These are phyloP conservation scores for Contarinia nasturtii DNA, from an alignment of 1,140 invertebrate genomes.

Conservation along the genomic window DNA sequence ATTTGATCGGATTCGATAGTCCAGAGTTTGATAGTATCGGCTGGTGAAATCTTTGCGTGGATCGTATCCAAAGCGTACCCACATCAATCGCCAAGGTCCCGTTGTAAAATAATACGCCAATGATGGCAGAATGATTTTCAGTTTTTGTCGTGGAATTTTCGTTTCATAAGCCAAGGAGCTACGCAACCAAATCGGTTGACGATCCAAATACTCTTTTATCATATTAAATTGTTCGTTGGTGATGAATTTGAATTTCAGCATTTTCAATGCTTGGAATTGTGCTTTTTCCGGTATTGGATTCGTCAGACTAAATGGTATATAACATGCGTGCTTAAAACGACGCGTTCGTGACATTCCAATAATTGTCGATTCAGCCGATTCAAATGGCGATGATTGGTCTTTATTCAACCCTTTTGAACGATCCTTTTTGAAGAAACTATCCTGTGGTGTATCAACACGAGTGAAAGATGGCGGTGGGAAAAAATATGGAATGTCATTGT, in stretches of 20 bases:
- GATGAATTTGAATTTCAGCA: constrained; percentile 22
- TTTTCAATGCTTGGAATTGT: constrained; percentile 19
- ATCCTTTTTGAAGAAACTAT: constrained; percentile 29
- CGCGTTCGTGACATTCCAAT: constrained; percentile 24
- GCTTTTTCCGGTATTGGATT: constrained; percentile 16
- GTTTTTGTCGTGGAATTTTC: constrained; percentile 34
- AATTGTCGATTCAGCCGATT: constrained; percentile 18
- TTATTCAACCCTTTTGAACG: constrained; percentile 24
- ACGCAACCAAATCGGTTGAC: constrained; percentile 71
- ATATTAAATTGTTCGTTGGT: constrained; percentile 17
- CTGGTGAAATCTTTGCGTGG: constrained; percentile 57
- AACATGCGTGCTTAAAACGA: not conserved
- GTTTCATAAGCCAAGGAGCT: constrained; percentile 46
- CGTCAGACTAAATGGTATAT: constrained; percentile 14
- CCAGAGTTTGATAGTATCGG: constrained; percentile 65
- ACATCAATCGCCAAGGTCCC: constrained; percentile 76
- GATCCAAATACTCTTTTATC: constrained; percentile 38
- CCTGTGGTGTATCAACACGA: constrained; percentile 46
- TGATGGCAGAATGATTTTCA: constrained; percentile 64
- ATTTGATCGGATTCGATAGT: constrained; percentile 50
- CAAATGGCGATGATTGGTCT: no score
- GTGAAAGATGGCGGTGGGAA: constrained; percentile 59
- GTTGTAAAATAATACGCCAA: constrained; percentile 67
- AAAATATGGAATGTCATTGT: constrained; percentile 35
- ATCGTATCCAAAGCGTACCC: constrained; percentile 74